Evolutionary conservation across 2,113 vertebrate genomes (phyloP).

Genomic region (Neofelis nebulosa): DNA sequence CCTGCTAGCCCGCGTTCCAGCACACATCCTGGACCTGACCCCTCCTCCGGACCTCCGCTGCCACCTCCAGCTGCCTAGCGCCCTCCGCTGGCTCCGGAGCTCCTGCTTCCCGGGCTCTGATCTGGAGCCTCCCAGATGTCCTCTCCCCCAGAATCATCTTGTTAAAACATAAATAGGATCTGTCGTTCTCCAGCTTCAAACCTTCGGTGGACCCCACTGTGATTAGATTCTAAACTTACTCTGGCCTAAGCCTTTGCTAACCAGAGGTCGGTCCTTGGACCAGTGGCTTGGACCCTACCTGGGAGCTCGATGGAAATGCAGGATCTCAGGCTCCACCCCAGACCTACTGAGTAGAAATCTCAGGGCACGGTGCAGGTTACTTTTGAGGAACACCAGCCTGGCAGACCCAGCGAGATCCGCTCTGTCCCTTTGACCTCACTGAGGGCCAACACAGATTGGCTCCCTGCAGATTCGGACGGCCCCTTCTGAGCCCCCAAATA

Average conservation of each 20-base stretch:
- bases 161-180: background rate
- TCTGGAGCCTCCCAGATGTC: background rate
- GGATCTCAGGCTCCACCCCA: background rate
- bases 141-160: background rate
- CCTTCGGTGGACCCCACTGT: background rate
- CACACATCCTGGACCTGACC: background rate
- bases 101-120: background rate
- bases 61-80: background rate
- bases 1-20: background rate
- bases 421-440: background rate
- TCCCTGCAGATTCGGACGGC: background rate
- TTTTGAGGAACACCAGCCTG: background rate
- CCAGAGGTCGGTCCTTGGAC: background rate
- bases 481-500: background rate
- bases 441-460: background rate
- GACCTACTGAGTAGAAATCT: background rate
- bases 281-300: background rate
- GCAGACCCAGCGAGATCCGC: background rate
- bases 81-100: background rate
- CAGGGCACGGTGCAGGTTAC: too few species aligned
- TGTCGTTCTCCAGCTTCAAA: background rate
- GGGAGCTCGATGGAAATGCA: background rate
- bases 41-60: background rate
- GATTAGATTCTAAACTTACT: background rate
- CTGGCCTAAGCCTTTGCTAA: background rate